These are phyloP conservation scores for Bombylius discolor DNA, from an alignment of 2,888 invertebrate genomes.

Conservation along the genomic window DNA sequence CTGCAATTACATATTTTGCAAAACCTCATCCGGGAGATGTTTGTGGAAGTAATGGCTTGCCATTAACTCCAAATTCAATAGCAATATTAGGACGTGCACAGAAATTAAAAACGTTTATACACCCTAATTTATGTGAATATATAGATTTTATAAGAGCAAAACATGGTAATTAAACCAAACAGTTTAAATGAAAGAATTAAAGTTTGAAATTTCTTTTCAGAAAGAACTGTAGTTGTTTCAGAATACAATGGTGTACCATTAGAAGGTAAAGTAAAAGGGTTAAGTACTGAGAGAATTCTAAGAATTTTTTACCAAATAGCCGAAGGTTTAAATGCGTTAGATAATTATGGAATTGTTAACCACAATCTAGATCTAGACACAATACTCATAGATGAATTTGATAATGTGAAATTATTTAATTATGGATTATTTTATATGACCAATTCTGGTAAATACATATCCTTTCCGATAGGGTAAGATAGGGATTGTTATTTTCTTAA, in stretches of 20 bases:
- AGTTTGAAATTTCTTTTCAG: slow-evolving; percentile 37
- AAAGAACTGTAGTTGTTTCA: slow-evolving; percentile 68
- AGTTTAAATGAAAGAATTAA: neutral
- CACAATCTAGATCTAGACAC: slow-evolving; percentile 72
- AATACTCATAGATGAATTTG: slow-evolving; percentile 58
- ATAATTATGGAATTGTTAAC: slow-evolving; percentile 58
- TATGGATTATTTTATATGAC: slow-evolving; percentile 93
- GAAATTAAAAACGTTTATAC: slow-evolving; percentile 60
- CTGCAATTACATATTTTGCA: slow-evolving; percentile 86
- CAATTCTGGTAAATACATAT: slow-evolving; percentile 68
- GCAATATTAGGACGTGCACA: slow-evolving; percentile 85
- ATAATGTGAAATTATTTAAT: slow-evolving; percentile 73
- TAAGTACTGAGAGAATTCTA: slow-evolving; percentile 37
- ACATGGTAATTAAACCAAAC: slow-evolving; percentile 81
- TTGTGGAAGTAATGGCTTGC: slow-evolving; percentile 92
- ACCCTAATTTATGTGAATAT: slow-evolving; percentile 76
- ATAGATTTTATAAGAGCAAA: slow-evolving; percentile 85
- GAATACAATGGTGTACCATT: slow-evolving; percentile 62
- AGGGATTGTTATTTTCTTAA: slow-evolving; percentile 11
- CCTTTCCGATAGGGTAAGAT: slow-evolving; percentile 73
- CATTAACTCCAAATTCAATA: slow-evolving; percentile 91
- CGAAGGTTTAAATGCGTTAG: slow-evolving; percentile 57
- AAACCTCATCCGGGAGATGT: slow-evolving; percentile 78
- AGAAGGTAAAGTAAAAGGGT: slow-evolving; percentile 39
- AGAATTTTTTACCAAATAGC: slow-evolving; percentile 62